phyloP scores from a whole-genome alignment of 2,888 invertebrate genomes.

The Agrotis segetum region DNA sequence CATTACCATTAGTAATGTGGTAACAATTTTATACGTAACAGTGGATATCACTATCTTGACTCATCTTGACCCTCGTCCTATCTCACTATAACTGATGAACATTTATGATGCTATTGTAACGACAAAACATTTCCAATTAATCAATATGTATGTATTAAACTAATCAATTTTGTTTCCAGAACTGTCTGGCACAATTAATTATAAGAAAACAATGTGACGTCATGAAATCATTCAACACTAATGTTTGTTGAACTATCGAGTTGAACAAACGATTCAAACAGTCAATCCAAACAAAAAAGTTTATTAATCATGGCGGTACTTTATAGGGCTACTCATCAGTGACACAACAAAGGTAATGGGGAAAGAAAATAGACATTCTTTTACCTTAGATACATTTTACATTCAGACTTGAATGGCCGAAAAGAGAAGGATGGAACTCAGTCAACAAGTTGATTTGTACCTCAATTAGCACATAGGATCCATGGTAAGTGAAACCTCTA shows the following conservation, averaged over 20 bases:
- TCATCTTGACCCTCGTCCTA: slow-evolving; percentile 15
- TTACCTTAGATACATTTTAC: no score
- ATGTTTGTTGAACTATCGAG: slow-evolving; percentile 42
- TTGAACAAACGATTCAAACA: slow-evolving; percentile 37
- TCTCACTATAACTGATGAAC: slow-evolving; percentile 6
- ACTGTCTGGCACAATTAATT: slow-evolving; percentile 18
- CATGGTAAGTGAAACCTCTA: not conserved
- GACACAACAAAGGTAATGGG: slow-evolving; percentile 3
- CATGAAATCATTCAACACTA: slow-evolving; percentile 42
- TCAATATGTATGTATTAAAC: not conserved
- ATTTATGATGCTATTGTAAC: slow-evolving; percentile 5
- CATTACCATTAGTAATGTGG: slow-evolving; percentile 13
- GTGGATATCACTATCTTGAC: slow-evolving; percentile 14
- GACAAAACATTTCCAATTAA: not conserved
- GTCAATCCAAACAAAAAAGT: slow-evolving; percentile 35
- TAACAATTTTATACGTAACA: slow-evolving; percentile 18
- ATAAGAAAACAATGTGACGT: slow-evolving; percentile 32
- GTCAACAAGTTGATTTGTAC: not conserved
- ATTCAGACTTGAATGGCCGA: not conserved
- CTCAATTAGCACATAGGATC: not conserved
- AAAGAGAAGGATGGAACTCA: not conserved
- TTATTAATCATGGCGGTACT: slow-evolving; percentile 36
- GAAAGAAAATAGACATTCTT: not conserved
- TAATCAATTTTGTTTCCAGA: slow-evolving; percentile 36
- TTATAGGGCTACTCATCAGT: slow-evolving; percentile 27